These are phyloP conservation scores for Maccullochella peelii DNA, from an alignment of 2,113 vertebrate genomes.

Conservation along the genomic window DNA sequence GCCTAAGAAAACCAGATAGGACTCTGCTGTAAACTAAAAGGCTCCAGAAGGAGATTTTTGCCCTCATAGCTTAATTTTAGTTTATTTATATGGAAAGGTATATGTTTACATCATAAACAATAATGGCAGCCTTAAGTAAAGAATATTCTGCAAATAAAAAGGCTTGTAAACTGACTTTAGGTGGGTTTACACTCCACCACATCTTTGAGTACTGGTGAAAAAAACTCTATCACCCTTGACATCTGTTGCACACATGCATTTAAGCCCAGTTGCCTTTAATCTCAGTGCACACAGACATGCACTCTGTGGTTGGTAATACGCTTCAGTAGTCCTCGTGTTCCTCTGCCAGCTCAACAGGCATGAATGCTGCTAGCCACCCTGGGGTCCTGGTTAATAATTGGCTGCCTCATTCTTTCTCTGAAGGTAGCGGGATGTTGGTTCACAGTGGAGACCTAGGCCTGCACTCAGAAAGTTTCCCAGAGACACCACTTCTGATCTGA, in stretches of 20 bases:
- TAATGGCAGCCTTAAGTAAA: background rate
- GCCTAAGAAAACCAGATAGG: background rate
- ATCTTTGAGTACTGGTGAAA: conserved; percentile 29
- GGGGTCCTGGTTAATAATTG: conserved; percentile 83
- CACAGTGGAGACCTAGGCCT: conserved; percentile 50
- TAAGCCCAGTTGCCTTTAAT: conserved; percentile 72
- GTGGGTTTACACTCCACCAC: conserved; percentile 40
- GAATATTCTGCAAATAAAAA: conserved; percentile 18
- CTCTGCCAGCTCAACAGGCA: conserved; percentile 67
- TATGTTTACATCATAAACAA: background rate
- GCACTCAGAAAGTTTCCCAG: conserved; percentile 60
- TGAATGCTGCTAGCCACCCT: conserved; percentile 73
- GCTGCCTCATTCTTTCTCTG: conserved; percentile 79
- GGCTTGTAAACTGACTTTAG: conserved; percentile 15
- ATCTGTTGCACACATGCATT: conserved; percentile 79
- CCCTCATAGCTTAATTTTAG: background rate
- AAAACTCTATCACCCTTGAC: conserved; percentile 56
- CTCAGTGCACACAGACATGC: conserved; percentile 68
- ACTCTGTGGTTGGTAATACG: conserved; percentile 69
- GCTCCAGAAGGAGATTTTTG: background rate
- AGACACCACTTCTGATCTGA: conserved; percentile 57
- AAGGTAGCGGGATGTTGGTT: conserved; percentile 67
- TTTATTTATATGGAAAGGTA: background rate
- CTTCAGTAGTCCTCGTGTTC: conserved; percentile 72
- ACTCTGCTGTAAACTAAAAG: background rate